These are phyloP conservation scores for Cynaeus angustus DNA, from an alignment of 2,888 invertebrate species.

Conservation along the genomic window DNA sequence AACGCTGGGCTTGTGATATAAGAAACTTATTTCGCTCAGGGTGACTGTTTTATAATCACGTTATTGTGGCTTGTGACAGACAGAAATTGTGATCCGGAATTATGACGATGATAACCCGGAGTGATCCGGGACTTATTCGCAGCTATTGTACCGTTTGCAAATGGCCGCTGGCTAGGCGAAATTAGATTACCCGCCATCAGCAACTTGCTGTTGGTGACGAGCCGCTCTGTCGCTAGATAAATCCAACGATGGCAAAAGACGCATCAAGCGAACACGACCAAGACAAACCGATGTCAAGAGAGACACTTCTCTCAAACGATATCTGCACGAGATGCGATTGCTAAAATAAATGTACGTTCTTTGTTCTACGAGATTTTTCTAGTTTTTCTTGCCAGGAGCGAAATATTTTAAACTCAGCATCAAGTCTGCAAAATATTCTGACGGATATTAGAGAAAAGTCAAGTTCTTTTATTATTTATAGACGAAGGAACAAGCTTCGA, in stretches of 20 bases:
- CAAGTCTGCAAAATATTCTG: slow-evolving; percentile 4
- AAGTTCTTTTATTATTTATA: background rate
- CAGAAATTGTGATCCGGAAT: slow-evolving; percentile 47
- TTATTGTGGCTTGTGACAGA: slow-evolving; percentile 44
- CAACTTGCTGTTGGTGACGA: slow-evolving; percentile 53
- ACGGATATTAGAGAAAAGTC: background rate
- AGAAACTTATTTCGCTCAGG: slow-evolving; percentile 39
- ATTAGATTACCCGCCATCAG: slow-evolving; percentile 62
- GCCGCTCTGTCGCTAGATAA: slow-evolving; percentile 50
- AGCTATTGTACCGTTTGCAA: slow-evolving; percentile 60
- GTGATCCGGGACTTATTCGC: slow-evolving; percentile 51
- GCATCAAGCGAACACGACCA: slow-evolving; percentile 54
- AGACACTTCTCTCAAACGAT: slow-evolving; percentile 54
- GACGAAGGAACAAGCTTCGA: slow-evolving; percentile 10
- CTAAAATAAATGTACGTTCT: slow-evolving; percentile 56
- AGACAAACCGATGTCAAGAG: slow-evolving; percentile 56
- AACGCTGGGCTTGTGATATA: slow-evolving; percentile 33
- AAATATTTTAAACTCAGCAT: slow-evolving; percentile 30
- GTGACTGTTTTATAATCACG: slow-evolving; percentile 46
- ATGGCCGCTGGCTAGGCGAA: slow-evolving; percentile 63
- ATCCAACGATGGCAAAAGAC: slow-evolving; percentile 54
- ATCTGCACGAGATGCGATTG: slow-evolving; percentile 56
- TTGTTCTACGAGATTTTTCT: slow-evolving; percentile 50
- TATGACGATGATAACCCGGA: slow-evolving; percentile 54
- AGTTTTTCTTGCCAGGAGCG: slow-evolving; percentile 7